Evolutionary conservation across 1,140 invertebrate genomes (phyloP).

Genomic region (Piezodorus guildinii): DNA sequence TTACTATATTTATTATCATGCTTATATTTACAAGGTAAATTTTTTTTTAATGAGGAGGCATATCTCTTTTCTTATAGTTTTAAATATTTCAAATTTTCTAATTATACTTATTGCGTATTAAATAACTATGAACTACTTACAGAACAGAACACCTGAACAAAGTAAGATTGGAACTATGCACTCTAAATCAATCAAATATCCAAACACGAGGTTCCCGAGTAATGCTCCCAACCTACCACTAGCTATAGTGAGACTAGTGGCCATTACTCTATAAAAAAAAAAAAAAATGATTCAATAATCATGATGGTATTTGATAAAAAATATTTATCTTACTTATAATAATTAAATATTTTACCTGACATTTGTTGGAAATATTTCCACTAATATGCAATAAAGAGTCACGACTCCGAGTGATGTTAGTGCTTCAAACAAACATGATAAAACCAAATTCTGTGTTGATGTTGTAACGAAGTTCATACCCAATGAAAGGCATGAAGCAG

Average conservation of each 20-base stretch:
- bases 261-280: conserved; percentile 52
- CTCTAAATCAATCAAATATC: conserved; percentile 58
- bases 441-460: conserved; percentile 52
- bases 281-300: background rate
- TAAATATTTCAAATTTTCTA: too few species aligned
- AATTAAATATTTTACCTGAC: conserved; percentile 43
- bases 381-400: conserved; percentile 59
- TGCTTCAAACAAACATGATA: conserved; percentile 63
- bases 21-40: background rate
- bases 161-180: conserved; percentile 54
- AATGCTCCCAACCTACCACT: conserved; percentile 57
- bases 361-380: conserved; percentile 66
- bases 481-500: conserved; percentile 58
- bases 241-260: conserved; percentile 56
- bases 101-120: background rate
- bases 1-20: too few species aligned
- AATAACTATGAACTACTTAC: conserved; percentile 40
- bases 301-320: background rate
- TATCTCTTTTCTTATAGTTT: too few species aligned
- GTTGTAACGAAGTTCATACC: conserved; percentile 63
- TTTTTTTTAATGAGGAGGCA: background rate
- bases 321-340: background rate
- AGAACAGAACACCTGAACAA: conserved; percentile 52
- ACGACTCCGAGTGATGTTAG: conserved; percentile 61
- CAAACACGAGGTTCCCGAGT: conserved; percentile 54